Conservation (phyloP, 2,113 vertebrate genomes). For the Meles meles region DNA sequence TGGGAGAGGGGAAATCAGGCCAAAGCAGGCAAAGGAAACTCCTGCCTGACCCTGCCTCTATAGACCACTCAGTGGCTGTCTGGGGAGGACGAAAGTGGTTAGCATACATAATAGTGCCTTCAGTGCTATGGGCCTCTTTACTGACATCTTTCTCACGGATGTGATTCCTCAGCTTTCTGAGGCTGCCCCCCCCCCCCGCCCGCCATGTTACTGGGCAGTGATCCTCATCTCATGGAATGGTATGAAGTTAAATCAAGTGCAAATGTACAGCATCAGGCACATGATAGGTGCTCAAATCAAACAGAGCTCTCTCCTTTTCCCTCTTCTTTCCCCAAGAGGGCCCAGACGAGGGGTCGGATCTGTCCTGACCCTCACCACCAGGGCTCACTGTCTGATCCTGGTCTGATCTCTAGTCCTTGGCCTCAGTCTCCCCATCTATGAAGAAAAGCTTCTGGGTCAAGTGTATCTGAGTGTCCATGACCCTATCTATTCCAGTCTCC, state of each 20-base stretch:
- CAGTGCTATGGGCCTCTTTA: background rate
- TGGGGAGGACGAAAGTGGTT: background rate
- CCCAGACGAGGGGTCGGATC: background rate
- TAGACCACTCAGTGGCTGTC: background rate
- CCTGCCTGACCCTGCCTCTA: background rate
- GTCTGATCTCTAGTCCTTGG: background rate
- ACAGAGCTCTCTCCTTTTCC: background rate
- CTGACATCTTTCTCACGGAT: background rate
- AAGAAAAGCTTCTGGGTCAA: background rate
- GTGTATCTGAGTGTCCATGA: background rate
- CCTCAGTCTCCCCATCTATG: constrained; percentile 1
- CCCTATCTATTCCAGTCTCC: background rate
- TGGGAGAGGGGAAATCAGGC: background rate
- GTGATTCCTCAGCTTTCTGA: background rate
- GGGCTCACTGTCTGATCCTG: background rate
- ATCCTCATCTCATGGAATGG: background rate
- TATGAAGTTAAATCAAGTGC: background rate
- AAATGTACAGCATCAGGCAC: background rate
- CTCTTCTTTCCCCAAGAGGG: background rate
- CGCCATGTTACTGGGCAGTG: background rate
- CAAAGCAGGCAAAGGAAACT: background rate
- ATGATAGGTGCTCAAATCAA: background rate
- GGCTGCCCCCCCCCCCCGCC: background rate
- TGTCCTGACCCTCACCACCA: background rate
- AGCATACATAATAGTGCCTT: background rate